phyloP scores from a whole-genome alignment of 64 coral and sea anemone species.

The Acropora tenuis region DNA sequence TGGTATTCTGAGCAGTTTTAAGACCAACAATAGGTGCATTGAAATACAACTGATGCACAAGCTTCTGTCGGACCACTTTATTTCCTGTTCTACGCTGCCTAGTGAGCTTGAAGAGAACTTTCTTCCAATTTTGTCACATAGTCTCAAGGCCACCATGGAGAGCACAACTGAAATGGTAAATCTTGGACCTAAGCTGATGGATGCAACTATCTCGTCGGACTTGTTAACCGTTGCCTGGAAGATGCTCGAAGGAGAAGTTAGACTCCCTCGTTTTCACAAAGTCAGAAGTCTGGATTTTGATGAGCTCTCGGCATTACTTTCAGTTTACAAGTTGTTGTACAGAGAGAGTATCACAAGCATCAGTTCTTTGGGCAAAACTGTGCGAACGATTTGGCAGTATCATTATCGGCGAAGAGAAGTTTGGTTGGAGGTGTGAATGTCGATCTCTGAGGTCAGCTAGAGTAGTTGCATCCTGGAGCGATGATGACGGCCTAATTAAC shows the following conservation, averaged over 20 bases:
- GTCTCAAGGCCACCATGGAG: background rate
- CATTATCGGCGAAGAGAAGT: slow-evolving; percentile 3
- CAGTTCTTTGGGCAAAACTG: background rate
- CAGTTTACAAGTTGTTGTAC: slow-evolving; percentile 12
- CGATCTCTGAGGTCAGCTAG: background rate
- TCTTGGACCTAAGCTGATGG: background rate
- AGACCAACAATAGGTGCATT: slow-evolving; percentile 12
- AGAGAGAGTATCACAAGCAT: background rate
- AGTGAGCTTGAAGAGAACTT: slow-evolving; percentile 12
- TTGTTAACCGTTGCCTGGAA: background rate
- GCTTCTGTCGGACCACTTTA: background rate
- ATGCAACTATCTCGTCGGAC: too few species aligned
- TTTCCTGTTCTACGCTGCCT: background rate
- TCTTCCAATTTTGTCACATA: background rate
- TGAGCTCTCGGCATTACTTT: background rate
- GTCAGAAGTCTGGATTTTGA: slow-evolving; percentile 7
- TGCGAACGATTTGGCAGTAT: background rate
- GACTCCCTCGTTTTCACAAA: background rate
- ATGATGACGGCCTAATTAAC: background rate
- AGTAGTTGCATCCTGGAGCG: slow-evolving; percentile 44
- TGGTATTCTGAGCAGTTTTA: slow-evolving; percentile 5
- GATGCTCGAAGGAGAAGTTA: background rate
- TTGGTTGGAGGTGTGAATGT: slow-evolving; percentile 20
- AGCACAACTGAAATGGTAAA: background rate
- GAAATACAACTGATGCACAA: slow-evolving; percentile 12